Percentiles rank a stretch among this genome's conserved stretches.
These are phyloP conservation scores for Drosophila insularis DNA, from an alignment of 1,140 invertebrate genomes.

Conservation along the genomic window DNA sequence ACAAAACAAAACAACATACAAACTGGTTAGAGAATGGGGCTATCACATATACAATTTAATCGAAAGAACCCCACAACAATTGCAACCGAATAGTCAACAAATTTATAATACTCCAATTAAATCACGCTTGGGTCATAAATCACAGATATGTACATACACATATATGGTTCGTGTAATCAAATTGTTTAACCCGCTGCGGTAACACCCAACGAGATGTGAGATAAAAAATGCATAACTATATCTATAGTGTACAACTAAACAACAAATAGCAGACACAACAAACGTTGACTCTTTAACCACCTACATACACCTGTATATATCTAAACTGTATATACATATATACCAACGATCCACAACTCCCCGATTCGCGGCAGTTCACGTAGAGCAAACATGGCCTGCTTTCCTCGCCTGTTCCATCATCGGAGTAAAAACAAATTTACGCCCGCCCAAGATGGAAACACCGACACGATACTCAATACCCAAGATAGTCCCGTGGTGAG, in stretches of 20 bases:
- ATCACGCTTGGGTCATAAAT: slow-evolving; percentile 52
- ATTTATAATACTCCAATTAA: slow-evolving; percentile 66
- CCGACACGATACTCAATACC: slow-evolving; percentile 76
- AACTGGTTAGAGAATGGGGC: not conserved
- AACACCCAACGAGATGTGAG: slow-evolving; percentile 21
- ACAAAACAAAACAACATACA: not conserved
- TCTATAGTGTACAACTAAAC: slow-evolving; percentile 11
- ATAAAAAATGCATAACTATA: slow-evolving; percentile 31
- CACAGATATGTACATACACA: slow-evolving; percentile 23
- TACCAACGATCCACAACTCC: not conserved
- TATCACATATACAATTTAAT: slow-evolving; percentile 15
- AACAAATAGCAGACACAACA: not conserved
- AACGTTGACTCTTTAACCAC: slow-evolving; percentile 5
- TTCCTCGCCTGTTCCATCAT: slow-evolving; percentile 73
- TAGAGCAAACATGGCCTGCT: slow-evolving; percentile 67
- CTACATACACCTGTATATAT: not conserved
- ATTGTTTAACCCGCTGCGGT: slow-evolving; percentile 36
- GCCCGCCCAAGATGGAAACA: slow-evolving; percentile 71
- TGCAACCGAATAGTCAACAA: slow-evolving; percentile 56
- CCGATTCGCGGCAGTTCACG: not conserved
- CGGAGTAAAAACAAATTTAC: slow-evolving; percentile 76
- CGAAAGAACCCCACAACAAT: slow-evolving; percentile 47
- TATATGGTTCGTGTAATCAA: slow-evolving; percentile 55
- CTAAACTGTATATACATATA: not conserved
- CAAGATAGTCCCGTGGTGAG: slow-evolving; percentile 76